These are phyloP conservation scores for Etheostoma perlongum DNA, from an alignment of 2,797 vertebrate species.

Conservation along the genomic window DNA sequence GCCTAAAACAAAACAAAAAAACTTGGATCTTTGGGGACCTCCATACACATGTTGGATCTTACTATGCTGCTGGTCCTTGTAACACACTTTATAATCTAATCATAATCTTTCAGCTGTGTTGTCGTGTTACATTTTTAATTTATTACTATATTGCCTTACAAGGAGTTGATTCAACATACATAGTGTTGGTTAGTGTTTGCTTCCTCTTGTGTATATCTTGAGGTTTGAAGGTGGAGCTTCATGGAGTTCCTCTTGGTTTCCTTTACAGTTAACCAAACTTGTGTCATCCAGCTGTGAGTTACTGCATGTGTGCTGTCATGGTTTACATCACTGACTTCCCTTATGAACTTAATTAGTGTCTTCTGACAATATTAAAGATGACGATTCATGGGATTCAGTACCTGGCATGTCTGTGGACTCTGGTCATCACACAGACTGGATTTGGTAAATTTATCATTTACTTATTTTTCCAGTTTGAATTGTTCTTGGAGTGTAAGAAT, in stretches of 20 bases:
- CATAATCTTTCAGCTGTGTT: background rate
- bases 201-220: conserved; percentile 62
- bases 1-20: background rate
- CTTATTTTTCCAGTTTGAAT: background rate
- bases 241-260: conserved; percentile 71
- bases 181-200: background rate
- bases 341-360: conserved; percentile 7
- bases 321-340: conserved; percentile 2
- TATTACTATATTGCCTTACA: background rate
- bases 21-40: background rate
- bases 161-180: background rate
- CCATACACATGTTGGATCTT: background rate
- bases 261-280: conserved; percentile 38
- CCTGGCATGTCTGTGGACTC: conserved; percentile 54
- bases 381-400: background rate
- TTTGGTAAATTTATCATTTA: conserved; percentile 60
- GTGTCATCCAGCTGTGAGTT: background rate
- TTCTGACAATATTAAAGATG: conserved; percentile 33
- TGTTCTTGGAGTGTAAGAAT: background rate
- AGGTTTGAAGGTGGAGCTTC: conserved; percentile 73
- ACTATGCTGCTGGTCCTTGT: background rate
- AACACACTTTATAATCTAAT: background rate
- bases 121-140: background rate
- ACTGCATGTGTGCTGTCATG: conserved; percentile 37
- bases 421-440: conserved; percentile 37